Evolutionary conservation across 2,888 invertebrate species (phyloP), one percentile per base, ranked within the genome.

Genomic region (Seira ritae): DNA sequence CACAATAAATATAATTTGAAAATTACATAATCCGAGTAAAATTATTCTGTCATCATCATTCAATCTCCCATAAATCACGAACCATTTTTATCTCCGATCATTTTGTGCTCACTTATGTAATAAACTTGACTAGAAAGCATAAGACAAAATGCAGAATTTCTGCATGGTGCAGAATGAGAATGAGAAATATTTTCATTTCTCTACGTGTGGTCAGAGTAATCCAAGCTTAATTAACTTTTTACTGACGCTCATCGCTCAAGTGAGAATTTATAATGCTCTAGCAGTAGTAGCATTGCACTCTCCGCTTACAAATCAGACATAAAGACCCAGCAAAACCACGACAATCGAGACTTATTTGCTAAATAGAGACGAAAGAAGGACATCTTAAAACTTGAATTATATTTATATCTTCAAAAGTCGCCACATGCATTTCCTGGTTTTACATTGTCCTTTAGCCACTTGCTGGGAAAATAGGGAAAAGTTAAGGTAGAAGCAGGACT

Each of bases 21-120:
- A 55, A 55, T 55, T 55, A 55, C 55, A 55, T 55, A 55, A 55
- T 55, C 55, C 55, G 12, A 31, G 8, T 31, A 31, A 31, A 55
- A 55, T 55, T 55, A 55, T 55, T 12, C 55, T 55, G 55, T 55
- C 55, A 55, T 17, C 55, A 55, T 55, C 55, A 55, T 12, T 17
- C 55, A 31, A 55, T 15, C 3, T 55, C 55, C 6, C 55, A 55
- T 55, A 55, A 55, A 12, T 55, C 55, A 55, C 55, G 15, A 55
- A 12, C n/a, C 17, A 12, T 31, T 55, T 55, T 55, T 55, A 55
- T 55, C 55, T 55, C 55, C 31, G 31, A 31, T 31, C 31, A 31
- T 8, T 31, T 31, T 31, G 31, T 31, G n/a, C n/a, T n/a, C n/a
- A 31, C 2, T 31, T 31, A 8, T 31, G 31, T 31, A 31, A 31